Base-by-base conservation (phyloP, 2,888 invertebrate species). In the Drepana falcataria region DNA sequence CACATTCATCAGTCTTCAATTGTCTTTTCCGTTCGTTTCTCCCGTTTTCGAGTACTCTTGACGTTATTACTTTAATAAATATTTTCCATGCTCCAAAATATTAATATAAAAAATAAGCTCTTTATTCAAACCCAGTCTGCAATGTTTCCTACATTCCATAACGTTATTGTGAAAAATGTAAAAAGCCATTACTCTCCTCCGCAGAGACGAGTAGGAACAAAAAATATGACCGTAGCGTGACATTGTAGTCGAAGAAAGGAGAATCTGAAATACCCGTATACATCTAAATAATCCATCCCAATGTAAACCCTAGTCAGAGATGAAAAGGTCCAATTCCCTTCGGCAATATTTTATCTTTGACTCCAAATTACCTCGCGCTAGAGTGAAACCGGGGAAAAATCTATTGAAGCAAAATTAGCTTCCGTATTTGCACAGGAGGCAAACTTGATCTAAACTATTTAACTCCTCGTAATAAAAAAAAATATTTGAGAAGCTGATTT, bases 361-460 rank as follows among this genome's bases (percentile, higher is more conserved):
- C 7, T 49, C 49, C 51, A 53, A 71, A 69, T 68, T 70, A 68
- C 59, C 60, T 67, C 65, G 65, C 69, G 66, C 68, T 68, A 58
- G 56, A 65, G 56, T 55, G 48, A 59, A 58, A 59, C 52, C 40
- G 55, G 60, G 57, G 60, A 71, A 71, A 73, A 71, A 64, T 71
- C 62, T 68, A 72, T 72, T 66, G 67, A 62, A 59, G 49, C 59
- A 59, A 66, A 71, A 73, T 71, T 71, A 69, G 67, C 64, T 71
- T 63, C 59, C 62, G 55, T 60, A 57, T 64, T 71, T 69, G 63
- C 59, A 54, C 56, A 53, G 57, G 65, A 64, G 52, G 56, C 61
- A 71, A 68, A 70, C 70, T 70, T 75, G 71, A 67, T 73, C 75
- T 60, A 69, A 52, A 74, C 69, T 61, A 40, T 49, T n/a, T n/a